These are phyloP conservation scores for Stratiomys singularior DNA, from an alignment of 2,888 invertebrate species.

Conservation along the genomic window DNA sequence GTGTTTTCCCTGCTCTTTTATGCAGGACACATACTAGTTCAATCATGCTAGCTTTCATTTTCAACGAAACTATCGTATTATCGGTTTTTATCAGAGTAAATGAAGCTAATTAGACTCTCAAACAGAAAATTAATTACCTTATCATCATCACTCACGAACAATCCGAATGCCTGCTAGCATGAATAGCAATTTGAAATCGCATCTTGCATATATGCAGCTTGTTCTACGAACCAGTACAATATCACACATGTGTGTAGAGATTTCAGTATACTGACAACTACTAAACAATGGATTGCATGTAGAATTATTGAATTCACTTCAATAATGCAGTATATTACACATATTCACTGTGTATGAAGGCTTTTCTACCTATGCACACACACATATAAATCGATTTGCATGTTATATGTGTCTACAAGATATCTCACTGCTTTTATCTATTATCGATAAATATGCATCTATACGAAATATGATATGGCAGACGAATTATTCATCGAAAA, in stretches of 20 bases:
- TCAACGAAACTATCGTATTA: not conserved
- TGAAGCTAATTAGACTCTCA: slow-evolving; percentile 8
- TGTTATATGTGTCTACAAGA: too few species aligned
- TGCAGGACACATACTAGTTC: too few species aligned
- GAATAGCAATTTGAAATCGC: not conserved
- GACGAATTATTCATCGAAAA: too few species aligned
- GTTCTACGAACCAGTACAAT: not conserved
- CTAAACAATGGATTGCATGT: not conserved
- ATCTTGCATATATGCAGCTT: not conserved
- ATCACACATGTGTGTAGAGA: not conserved
- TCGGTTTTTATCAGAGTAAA: not conserved
- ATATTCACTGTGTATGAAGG: not conserved
- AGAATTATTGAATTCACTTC: slow-evolving; percentile 21
- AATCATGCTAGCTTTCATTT: too few species aligned
- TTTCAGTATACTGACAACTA: not conserved
- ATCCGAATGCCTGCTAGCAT: not conserved
- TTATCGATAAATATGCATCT: not conserved
- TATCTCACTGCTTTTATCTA: not conserved
- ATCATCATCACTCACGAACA: slow-evolving; percentile 33
- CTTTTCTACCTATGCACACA: not conserved
- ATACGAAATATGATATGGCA: not conserved
- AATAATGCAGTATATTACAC: slow-evolving; percentile 22
- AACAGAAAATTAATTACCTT: slow-evolving; percentile 35
- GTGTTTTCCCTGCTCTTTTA: too few species aligned
- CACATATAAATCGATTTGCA: not conserved